A percentile compares a stretch with the other conserved stretches of the same genome.
phyloP scores from a whole-genome alignment of 2,113 vertebrate species.

The Lycaon pictus region DNA sequence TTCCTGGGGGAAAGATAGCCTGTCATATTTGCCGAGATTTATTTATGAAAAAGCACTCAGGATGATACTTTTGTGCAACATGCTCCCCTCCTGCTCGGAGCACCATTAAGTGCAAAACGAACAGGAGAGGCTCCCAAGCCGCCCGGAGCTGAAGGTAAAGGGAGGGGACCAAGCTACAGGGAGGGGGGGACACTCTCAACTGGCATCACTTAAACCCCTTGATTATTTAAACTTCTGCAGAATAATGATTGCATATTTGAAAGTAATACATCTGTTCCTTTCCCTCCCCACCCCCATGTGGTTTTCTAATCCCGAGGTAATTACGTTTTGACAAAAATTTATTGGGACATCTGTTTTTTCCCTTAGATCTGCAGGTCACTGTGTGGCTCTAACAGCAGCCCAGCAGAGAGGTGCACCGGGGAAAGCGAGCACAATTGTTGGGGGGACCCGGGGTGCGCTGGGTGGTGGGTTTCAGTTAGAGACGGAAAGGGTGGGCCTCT shows the following conservation, averaged over 20 bases:
- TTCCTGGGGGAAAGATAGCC: slow-evolving; percentile 82
- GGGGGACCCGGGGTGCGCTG: background rate
- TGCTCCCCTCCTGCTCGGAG: slow-evolving; percentile 65
- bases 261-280: slow-evolving; percentile 84
- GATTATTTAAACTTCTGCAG: slow-evolving; percentile 83
- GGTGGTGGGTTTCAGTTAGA: slow-evolving; percentile 58
- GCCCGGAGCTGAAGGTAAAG: slow-evolving; percentile 7
- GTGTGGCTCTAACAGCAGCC: slow-evolving; percentile 42
- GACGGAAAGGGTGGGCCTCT: slow-evolving; percentile 12
- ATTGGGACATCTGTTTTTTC: slow-evolving; percentile 88
- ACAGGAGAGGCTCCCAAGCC: slow-evolving; percentile 41
- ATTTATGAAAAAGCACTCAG: slow-evolving; percentile 83
- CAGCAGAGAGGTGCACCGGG: slow-evolving; percentile 41
- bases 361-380: slow-evolving; percentile 86
- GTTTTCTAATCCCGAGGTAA: slow-evolving; percentile 86
- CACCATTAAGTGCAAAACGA: background rate
- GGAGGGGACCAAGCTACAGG: background rate
- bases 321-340: slow-evolving; percentile 88
- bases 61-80: slow-evolving; percentile 61
- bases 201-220: slow-evolving; percentile 68
- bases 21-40: slow-evolving; percentile 84
- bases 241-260: slow-evolving; percentile 84
- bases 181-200: background rate
- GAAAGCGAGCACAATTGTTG: slow-evolving; percentile 48
- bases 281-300: slow-evolving; percentile 80